Evolutionary conservation across 92 coral and sea anemone genomes (phyloP), one percentile per base, ranked within the genome.

Genomic region (Porites evermanni): DNA sequence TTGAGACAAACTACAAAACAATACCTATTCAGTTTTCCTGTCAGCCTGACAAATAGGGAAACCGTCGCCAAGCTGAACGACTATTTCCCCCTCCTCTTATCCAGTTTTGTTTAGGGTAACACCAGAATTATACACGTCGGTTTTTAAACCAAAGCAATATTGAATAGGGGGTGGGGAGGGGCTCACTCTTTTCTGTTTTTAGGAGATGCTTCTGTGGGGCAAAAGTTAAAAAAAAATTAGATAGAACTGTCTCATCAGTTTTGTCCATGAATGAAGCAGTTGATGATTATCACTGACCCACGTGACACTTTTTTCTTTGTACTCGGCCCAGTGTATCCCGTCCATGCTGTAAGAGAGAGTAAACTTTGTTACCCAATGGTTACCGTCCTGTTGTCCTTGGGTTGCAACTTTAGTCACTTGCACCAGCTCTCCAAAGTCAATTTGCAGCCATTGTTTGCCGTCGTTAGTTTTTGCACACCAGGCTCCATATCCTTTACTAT

Each of bases 341-440:
- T 84, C 88, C 44, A 64, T 26, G 20, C 88, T 75, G 69, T 84
- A 76, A 16, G 81, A 74, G 53, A 84, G 80, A 58, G 59, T 84
- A 82, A 75, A 84, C 20, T 19, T 84, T 17, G 77, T 66, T 9
- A 84, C 82, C 77, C 88, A 84, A 11, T 66, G 32, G 65, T 51
- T 19, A 18, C 8, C 0, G 26, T 84, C 82, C 9, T 84, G 74
- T 3, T 67, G 70, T 17, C 88, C 88, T 61, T 84, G 88, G 3
- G 88, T 84, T 23, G 88, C 82, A 12, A 84, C 81, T 53, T 65
- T 69, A 32, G 88, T 84, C 19, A 84, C 67, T 18, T 11, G 67
- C 7, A 78, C 82, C 59, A 84, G 53, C 19, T 76, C 74, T 26
- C 82, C 88, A 59, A 84, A 65, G 88, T 84, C 82, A 10, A 84